phyloP scores from a whole-genome alignment of 2,888 invertebrate genomes.

The Chelonus formosanus region DNA sequence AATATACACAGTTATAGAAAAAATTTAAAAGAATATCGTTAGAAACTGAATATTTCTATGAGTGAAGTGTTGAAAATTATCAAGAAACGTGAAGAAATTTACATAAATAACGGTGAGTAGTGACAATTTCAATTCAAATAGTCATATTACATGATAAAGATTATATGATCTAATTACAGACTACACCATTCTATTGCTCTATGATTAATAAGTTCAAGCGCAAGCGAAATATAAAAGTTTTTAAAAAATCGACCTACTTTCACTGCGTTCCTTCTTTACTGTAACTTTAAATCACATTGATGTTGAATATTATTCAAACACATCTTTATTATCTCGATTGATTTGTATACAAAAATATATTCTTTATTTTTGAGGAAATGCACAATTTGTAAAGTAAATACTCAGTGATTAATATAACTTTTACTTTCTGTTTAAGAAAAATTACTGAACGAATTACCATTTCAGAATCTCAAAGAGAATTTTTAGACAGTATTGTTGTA shows the following conservation, averaged over 20 bases:
- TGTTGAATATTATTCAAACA: too few species aligned
- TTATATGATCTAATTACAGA: background rate
- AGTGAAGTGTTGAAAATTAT: slow-evolving; percentile 1
- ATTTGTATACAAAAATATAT: too few species aligned
- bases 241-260: slow-evolving; percentile 27
- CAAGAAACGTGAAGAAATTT: background rate
- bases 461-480: background rate
- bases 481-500: background rate
- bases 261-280: slow-evolving; percentile 17
- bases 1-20: background rate
- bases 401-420: too few species aligned
- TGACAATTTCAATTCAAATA: too few species aligned
- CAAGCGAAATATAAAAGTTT: background rate
- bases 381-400: too few species aligned
- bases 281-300: slow-evolving; percentile 2
- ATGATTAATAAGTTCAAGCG: background rate
- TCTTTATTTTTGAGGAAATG: too few species aligned
- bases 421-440: background rate
- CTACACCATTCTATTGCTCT: background rate
- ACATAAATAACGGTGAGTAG: too few species aligned
- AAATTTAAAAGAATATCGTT: background rate
- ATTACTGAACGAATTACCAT: too few species aligned
- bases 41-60: background rate
- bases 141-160: background rate
- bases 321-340: too few species aligned